Base-by-base conservation (phyloP, 2,113 vertebrate genomes). In the Martes martes region DNA sequence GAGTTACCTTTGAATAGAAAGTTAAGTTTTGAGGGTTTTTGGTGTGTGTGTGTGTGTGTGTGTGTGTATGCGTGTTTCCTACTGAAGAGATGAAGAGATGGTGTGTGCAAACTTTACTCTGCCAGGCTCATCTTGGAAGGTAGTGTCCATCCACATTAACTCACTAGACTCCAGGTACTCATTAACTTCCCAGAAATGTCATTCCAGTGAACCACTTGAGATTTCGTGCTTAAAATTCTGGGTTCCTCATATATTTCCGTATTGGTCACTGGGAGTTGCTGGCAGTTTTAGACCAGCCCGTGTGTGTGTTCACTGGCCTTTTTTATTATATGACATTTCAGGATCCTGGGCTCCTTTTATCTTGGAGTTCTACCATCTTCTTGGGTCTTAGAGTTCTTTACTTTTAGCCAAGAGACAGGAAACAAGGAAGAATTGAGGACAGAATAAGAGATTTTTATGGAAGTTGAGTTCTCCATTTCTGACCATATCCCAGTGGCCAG, bases 141-240 rank as follows among this genome's bases (percentile, higher is more conserved):
- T 59, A 67, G 4, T 52, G 21, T 89, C 82, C 47, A 65, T 93
- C n/a, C 16, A 83, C 36, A 79, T 96, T 47, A 94, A 79, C 33
- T 93, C 55, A 81, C 21, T 95, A 90, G 45, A 57, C 47, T 47
- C n/a, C 65, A 42, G 67, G 93, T 11, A 71, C 71, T 89, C 11
- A 83, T 89, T 89, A 93, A 91, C 23, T 57, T 26, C 76, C 57
- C 73, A 65, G n/a, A 94, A 87, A 50, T 81, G 31, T 76, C 50
- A 79, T 88, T 24, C n/a, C 3, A 2, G 45, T 57, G 47, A 94
- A 33, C 33, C 57, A 39, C 47, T 69, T 87, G 88, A 88, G 57
- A 84, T 94, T 97, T 76, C 26, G 28, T 82, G 63, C 81, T 83
- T 31, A 36, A 42, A 94, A 97, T 94, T 86, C n/a, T 91, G 59